Conservation (phyloP, 2,113 vertebrate species). For the Andinoacara biseriatus region DNA sequence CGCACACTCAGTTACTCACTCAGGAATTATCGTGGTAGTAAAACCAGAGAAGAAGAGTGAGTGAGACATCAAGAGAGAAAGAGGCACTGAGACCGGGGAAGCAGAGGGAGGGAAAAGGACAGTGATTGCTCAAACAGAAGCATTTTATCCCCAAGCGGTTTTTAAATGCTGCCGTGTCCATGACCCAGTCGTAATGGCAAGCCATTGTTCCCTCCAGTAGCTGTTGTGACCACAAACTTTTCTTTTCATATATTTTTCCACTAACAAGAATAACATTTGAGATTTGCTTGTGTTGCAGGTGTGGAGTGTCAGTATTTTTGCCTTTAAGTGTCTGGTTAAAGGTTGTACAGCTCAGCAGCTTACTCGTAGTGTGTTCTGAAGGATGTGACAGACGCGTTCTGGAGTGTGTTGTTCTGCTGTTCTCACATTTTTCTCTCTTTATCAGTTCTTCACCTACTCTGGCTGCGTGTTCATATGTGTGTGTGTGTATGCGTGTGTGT, state of each 20-base stretch:
- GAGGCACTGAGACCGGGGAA: not conserved
- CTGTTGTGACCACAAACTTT: not conserved
- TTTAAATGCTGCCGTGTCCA: constrained; percentile 47
- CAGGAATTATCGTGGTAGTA: constrained; percentile 63
- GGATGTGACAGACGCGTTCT: constrained; percentile 51
- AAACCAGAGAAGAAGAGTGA: constrained; percentile 50
- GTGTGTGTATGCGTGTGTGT: constrained; percentile 7
- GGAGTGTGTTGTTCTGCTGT: constrained; percentile 41
- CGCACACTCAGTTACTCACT: constrained; percentile 60
- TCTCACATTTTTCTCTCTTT: constrained; percentile 42
- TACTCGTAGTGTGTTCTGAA: constrained; percentile 27
- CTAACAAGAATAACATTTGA: not conserved
- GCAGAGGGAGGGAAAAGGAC: constrained; percentile 26
- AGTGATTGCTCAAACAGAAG: constrained; percentile 51
- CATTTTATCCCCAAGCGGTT: constrained; percentile 47
- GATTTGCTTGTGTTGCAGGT: constrained; percentile 1
- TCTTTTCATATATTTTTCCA: not conserved
- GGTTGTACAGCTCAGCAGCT: not conserved
- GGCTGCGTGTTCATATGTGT: constrained; percentile 36
- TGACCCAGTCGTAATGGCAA: constrained; percentile 62
- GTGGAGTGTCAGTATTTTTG: not conserved
- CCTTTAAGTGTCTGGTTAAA: not conserved
- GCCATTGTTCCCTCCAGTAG: constrained; percentile 32
- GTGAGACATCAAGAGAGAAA: constrained; percentile 9
- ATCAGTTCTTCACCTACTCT: constrained; percentile 29